These are phyloP conservation scores for Piezodorus guildinii DNA, from an alignment of 1,140 invertebrate genomes.

Conservation along the genomic window DNA sequence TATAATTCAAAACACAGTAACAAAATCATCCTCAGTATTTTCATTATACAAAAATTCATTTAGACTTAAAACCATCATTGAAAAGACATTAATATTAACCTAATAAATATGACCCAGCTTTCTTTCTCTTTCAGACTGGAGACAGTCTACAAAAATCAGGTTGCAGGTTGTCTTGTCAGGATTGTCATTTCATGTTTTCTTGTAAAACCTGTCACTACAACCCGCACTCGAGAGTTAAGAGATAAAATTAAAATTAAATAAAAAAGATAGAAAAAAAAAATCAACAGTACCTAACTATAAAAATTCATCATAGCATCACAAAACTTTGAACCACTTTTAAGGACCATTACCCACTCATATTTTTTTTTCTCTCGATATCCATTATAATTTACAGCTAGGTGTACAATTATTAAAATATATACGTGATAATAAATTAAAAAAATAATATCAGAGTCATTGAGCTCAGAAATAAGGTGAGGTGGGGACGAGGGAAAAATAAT, in stretches of 20 bases:
- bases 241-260: too few relatives aligned
- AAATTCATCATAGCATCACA: constrained; percentile 6
- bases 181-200: neutral
- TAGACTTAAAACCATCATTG: constrained; percentile 2
- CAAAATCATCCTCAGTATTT: constrained; percentile 1
- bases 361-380: neutral
- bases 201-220: constrained; percentile 1
- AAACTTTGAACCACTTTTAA: neutral
- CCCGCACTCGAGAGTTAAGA: neutral
- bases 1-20: neutral
- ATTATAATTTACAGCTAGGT: constrained; percentile 14
- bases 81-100: neutral
- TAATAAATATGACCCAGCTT: constrained; percentile 9
- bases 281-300: neutral
- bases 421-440: neutral
- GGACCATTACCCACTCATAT: constrained; percentile 1
- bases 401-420: neutral
- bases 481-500: neutral
- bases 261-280: neutral
- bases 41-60: constrained; percentile 15
- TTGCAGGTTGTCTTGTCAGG: constrained; percentile 6
- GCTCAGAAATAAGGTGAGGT: neutral
- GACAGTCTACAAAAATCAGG: neutral
- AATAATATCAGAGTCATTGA: constrained; percentile 5
- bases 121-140: neutral